These are phyloP conservation scores for Drosophila robusta DNA, from an alignment of 2,888 invertebrate genomes.

Conservation along the genomic window DNA sequence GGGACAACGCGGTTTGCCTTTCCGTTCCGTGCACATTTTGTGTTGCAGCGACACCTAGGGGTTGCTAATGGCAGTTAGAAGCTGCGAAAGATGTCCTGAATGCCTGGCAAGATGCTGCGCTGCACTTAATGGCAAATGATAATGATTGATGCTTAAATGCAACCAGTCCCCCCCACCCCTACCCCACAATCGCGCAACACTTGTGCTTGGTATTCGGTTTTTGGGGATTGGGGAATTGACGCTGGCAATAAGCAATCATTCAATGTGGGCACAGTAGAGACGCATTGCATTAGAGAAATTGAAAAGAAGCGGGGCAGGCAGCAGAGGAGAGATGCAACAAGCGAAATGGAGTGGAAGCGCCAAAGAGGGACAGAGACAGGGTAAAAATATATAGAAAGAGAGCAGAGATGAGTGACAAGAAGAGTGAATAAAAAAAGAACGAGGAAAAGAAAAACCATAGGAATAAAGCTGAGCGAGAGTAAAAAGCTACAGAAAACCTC, in stretches of 20 bases:
- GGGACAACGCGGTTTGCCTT: constrained; percentile 20
- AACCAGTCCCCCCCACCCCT: constrained; percentile 14
- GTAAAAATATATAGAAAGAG: not conserved
- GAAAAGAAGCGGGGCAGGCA: constrained; percentile 13
- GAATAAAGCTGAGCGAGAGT: too few species aligned
- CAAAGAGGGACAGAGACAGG: not conserved
- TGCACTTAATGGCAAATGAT: constrained; percentile 80
- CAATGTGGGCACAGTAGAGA: constrained; percentile 58
- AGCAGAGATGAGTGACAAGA: not conserved
- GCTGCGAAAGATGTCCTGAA: constrained; percentile 29
- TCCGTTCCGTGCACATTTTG: not conserved
- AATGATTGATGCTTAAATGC: constrained; percentile 75
- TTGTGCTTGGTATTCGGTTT: constrained; percentile 1
- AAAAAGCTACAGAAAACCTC: too few species aligned
- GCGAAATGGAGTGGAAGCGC: constrained; percentile 22
- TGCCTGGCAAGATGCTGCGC: constrained; percentile 36
- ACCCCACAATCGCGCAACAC: constrained; percentile 28
- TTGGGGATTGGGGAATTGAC: not conserved
- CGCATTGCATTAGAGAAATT: constrained; percentile 66
- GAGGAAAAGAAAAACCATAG: too few species aligned
- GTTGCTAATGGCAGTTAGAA: constrained; percentile 69
- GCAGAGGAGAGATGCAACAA: constrained; percentile 15
- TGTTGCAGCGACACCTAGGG: constrained; percentile 60
- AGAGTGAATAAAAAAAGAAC: too few species aligned
- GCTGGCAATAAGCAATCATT: constrained; percentile 74